Base-by-base conservation (phyloP, 2,888 invertebrate species). In the Phymatocera aterrima region DNA sequence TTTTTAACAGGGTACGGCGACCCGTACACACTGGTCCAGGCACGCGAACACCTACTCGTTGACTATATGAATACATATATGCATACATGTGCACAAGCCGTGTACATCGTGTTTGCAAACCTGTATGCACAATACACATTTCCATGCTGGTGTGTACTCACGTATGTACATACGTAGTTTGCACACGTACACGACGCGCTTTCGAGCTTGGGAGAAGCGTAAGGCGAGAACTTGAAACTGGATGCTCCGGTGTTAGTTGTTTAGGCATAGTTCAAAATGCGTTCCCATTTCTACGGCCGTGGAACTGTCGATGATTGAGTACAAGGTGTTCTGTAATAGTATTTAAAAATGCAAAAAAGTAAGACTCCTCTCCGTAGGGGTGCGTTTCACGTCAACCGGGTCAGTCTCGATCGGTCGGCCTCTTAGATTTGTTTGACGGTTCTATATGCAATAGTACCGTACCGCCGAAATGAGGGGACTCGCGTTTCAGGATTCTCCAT, bases 1-100 rank as follows among this genome's bases (percentile, higher is more conserved):
- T 78, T 79, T 79, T 79, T 80, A 75, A 68, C 37, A 75, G 74
- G 64, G 64, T 46, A 75, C 65, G 75, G 70, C 74, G 79, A 75
- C 77, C 79, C n/a, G n/a, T 57, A 57, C 77, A 60, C 79, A 78
- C 64, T 64, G 43, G 40, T 68, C 18, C 5, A 24, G 43, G 31
- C 51, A 77, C 74, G 77, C 46, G 40, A 31, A 21, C 10, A 60
- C 72, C 68, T 43, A 68, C 43, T 68, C 68, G 5, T 15, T 4
- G n/a, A 43, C 24, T 68, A 28, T 46, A 28, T 24, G 46, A n/a
- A 68, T 21, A 57, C 28, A 15, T 57, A 12, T 12, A 10, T 28
- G 28, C 28, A 57, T 57, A 54, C 54, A n/a, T 3, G 21, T 43
- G 24, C 43, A 43, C 21, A 54, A 21, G 24, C 54, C 12, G 12